Conservation (phyloP, 2,888 invertebrate genomes). For the Torymus tubicola region DNA sequence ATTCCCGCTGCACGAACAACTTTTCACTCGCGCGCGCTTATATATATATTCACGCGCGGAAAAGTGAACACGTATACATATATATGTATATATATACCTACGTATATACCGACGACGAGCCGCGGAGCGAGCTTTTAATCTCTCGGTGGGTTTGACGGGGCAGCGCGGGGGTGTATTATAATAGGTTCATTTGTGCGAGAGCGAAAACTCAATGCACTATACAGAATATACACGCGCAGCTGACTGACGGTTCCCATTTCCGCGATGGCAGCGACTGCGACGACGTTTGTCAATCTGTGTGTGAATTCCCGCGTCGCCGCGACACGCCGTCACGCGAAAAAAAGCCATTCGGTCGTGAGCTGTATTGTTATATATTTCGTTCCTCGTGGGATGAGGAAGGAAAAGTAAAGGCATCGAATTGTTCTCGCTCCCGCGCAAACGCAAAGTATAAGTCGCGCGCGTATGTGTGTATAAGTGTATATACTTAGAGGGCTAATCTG, state of each 20-base stretch:
- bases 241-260: not conserved
- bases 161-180: too few relatives aligned
- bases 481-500: not conserved
- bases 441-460: not conserved
- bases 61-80: too few relatives aligned
- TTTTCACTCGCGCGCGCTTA: too few relatives aligned
- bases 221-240: not conserved
- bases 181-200: not conserved
- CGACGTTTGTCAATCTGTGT: too few relatives aligned
- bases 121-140: conserved; percentile 20
- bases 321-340: not conserved
- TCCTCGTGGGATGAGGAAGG: not conserved
- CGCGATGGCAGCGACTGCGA: not conserved
- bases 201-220: conserved; percentile 16
- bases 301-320: too few relatives aligned
- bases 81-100: too few relatives aligned
- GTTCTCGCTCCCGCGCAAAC: conserved; percentile 12
- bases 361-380: conserved; percentile 12
- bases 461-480: not conserved
- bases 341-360: not conserved
- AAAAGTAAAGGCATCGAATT: not conserved
- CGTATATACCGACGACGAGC: not conserved
- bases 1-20: too few relatives aligned
- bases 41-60: too few relatives aligned
- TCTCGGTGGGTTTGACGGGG: not conserved